These are phyloP conservation scores for Venturia canescens DNA, from an alignment of 1,140 invertebrate species.

Conservation along the genomic window DNA sequence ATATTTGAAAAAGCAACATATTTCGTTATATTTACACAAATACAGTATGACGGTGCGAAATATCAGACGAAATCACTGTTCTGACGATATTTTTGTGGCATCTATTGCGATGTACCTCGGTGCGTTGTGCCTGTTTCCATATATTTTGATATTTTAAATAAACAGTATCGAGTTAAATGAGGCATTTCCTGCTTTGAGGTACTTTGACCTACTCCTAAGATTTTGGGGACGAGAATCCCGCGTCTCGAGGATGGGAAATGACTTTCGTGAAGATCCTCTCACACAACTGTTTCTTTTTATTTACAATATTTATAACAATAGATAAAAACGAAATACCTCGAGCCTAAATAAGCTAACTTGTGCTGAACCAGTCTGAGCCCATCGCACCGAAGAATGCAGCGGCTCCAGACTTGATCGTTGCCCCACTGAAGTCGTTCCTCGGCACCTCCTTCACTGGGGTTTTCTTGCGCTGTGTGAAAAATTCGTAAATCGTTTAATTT, in stretches of 20 bases:
- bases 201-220: too few species aligned
- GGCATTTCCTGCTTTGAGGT: too few species aligned
- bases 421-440: constrained; percentile 70
- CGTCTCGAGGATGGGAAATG: too few species aligned
- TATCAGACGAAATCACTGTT: not conserved
- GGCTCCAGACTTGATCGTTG: constrained; percentile 81
- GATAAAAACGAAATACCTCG: constrained; percentile 37
- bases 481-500: constrained; percentile 20
- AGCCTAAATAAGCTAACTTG: constrained; percentile 61
- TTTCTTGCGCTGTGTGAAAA: constrained; percentile 65
- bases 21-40: constrained; percentile 1
- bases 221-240: too few species aligned
- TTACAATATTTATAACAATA: constrained; percentile 40
- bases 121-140: too few species aligned
- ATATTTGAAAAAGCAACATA: constrained; percentile 27
- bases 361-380: constrained; percentile 86
- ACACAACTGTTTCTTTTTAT: too few species aligned
- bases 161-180: too few species aligned
- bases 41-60: not conserved
- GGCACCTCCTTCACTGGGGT: constrained; percentile 64
- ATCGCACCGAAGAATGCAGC: constrained; percentile 87
- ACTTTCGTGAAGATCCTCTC: too few species aligned
- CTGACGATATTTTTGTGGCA: too few species aligned
- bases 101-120: too few species aligned
- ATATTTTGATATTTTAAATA: too few species aligned